phyloP scores from a whole-genome alignment of 2,113 vertebrate species.

The Percina caprodes region DNA sequence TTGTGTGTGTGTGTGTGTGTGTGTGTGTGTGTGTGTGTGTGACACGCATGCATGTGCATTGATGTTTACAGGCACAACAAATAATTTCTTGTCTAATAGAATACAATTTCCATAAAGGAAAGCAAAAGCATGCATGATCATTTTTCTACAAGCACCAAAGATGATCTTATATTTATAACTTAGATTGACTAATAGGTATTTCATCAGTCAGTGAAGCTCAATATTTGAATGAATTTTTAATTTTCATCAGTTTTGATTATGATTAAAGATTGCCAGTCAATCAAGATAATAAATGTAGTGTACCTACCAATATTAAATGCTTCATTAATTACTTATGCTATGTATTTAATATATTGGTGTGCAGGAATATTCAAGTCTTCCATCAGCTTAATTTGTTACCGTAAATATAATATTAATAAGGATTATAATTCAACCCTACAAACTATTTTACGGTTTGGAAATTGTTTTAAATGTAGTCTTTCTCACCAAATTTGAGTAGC shows the following conservation, averaged over 20 bases:
- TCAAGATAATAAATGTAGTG: not conserved
- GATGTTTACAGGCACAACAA: slow-evolving; percentile 33
- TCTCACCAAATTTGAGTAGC: not conserved
- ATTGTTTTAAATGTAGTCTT: not conserved
- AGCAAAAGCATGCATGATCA: slow-evolving; percentile 12
- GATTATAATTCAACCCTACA: not conserved
- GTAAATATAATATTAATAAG: not conserved
- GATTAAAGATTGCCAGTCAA: not conserved
- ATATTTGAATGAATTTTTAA: not conserved
- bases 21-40: slow-evolving; percentile 18
- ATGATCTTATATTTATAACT: slow-evolving; percentile 1
- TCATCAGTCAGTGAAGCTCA: not conserved
- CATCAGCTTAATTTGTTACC: not conserved
- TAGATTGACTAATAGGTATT: not conserved
- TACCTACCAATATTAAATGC: not conserved
- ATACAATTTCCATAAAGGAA: slow-evolving; percentile 15
- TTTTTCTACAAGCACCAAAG: slow-evolving; percentile 8
- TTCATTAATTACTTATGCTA: not conserved
- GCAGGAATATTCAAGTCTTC: not conserved
- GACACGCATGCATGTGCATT: not conserved
- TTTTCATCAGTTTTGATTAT: not conserved
- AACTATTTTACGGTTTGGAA: not conserved
- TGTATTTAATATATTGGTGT: not conserved
- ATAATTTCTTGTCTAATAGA: slow-evolving; percentile 40
- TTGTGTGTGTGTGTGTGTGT: slow-evolving; percentile 24